phyloP scores from a whole-genome alignment of 2,888 invertebrate species.

The Nomada fabriciana region DNA sequence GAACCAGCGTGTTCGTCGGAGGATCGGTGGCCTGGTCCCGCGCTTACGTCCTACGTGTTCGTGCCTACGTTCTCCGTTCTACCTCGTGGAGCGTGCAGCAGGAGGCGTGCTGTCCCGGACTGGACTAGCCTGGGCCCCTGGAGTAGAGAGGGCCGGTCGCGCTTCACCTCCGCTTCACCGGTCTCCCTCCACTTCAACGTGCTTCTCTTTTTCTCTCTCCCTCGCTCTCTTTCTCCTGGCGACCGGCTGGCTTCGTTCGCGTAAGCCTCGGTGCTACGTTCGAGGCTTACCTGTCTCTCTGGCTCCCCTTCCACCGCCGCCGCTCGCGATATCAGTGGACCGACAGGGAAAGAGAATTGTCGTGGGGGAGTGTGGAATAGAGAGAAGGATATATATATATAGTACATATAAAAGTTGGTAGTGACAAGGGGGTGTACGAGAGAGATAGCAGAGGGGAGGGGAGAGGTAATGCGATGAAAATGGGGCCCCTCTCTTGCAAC shows the following conservation, averaged over 20 bases:
- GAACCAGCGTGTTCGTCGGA: slow-evolving; percentile 53
- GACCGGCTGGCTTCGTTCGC: slow-evolving; percentile 53
- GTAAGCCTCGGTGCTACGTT: slow-evolving; percentile 54
- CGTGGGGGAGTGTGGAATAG: background rate
- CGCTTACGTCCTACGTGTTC: slow-evolving; percentile 72
- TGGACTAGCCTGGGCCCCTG: slow-evolving; percentile 84
- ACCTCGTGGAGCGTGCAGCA: slow-evolving; percentile 84
- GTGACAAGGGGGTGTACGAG: slow-evolving; percentile 19
- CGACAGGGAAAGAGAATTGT: slow-evolving; percentile 52
- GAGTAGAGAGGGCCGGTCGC: slow-evolving; percentile 83
- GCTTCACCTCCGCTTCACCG: slow-evolving; percentile 81
- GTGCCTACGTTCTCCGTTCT: slow-evolving; percentile 76
- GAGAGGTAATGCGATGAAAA: slow-evolving; percentile 57
- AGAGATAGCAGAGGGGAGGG: slow-evolving; percentile 21
- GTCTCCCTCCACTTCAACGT: slow-evolving; percentile 74
- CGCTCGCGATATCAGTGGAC: slow-evolving; percentile 67
- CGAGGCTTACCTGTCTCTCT: slow-evolving; percentile 68
- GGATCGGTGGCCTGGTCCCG: slow-evolving; percentile 57
- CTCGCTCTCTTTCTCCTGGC: slow-evolving; percentile 50
- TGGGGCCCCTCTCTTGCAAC: slow-evolving; percentile 68
- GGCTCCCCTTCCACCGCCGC: slow-evolving; percentile 62
- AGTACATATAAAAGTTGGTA: background rate
- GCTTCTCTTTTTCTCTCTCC: slow-evolving; percentile 61
- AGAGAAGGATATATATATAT: slow-evolving; percentile 13
- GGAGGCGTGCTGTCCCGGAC: slow-evolving; percentile 84